Base-by-base conservation (phyloP, 2,113 vertebrate genomes). In the Paedocypris sp. region DNA sequence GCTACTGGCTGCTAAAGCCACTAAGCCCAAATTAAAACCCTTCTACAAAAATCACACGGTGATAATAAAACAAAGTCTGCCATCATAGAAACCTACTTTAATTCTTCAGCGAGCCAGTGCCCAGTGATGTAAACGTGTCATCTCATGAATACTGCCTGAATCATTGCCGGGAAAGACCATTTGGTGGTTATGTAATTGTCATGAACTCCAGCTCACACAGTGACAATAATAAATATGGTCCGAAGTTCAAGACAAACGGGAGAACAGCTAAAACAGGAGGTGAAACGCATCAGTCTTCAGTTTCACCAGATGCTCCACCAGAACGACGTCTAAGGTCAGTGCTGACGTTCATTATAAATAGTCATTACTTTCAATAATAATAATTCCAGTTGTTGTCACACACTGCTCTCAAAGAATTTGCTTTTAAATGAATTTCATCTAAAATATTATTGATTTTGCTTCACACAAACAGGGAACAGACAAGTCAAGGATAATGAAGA, bases 401-500 rank as follows among this genome's bases (percentile, higher is more conserved):
- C n/a, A 25, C 1, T 8, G 12, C 22, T 25, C 13, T 25, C 11
- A 46, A n/a, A 46, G 12, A 25, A 13, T 46, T n/a, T 25, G 42
- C 6, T 25, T 46, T 4, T 25, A 12, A 31, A 38, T 29, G 4
- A 16, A 16, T 23, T 31, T 31, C 9, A 10, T 51, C 12, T 16
- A 8, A 7, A 19, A 20, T n/a, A 23, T 45, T n/a, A 4, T 45
- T 45, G n/a, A n/a, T n/a, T n/a, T n/a, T n/a, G n/a, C n/a, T n/a
- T n/a, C n/a, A n/a, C n/a, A n/a, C n/a, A n/a, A n/a, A n/a, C n/a
- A n/a, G n/a, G 18, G 41, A 67, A 39, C 22, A 38, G 19, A 47
- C 26, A 3, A 41, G 5, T 2, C 26, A 19, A 62, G 73, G 20
- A 67, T 73, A 25, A 72, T 76, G 67, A 83, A 82, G 52, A 64